These are phyloP conservation scores for Otolemur crassicaudatus DNA, from an alignment of 2,797 vertebrate species.

Conservation along the genomic window DNA sequence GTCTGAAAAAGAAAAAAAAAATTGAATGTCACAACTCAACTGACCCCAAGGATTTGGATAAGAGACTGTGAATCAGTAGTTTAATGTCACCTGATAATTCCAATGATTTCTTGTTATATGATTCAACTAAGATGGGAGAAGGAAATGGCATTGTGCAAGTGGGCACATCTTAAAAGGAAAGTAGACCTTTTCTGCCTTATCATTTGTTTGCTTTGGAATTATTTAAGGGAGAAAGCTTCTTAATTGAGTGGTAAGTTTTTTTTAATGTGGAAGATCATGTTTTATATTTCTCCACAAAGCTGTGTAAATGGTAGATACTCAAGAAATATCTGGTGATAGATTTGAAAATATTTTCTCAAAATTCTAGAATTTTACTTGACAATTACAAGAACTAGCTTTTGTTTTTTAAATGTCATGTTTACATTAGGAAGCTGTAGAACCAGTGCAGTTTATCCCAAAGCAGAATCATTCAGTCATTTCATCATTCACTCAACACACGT, in stretches of 20 bases:
- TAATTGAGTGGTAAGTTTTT: conserved; percentile 39
- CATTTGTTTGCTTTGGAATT: conserved; percentile 56
- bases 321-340: conserved; percentile 51
- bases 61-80: not conserved
- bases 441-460: not conserved
- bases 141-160: conserved; percentile 28
- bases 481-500: not conserved
- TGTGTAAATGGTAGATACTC: conserved; percentile 26
- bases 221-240: conserved; percentile 48
- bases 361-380: conserved; percentile 50
- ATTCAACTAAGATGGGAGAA: not conserved
- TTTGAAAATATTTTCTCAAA: conserved; percentile 63
- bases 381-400: not conserved
- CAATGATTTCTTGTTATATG: not conserved
- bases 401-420: not conserved
- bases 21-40: not conserved
- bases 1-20: not conserved
- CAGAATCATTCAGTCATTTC: not conserved
- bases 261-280: not conserved
- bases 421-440: conserved; percentile 25
- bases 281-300: conserved; percentile 33
- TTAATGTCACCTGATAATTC: conserved; percentile 13
- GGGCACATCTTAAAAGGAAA: conserved; percentile 37
- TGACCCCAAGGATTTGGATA: not conserved
- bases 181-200: not conserved